Evolutionary conservation across 2,888 invertebrate species (phyloP).

Genomic region (Conops quadrifasciatus): DNA sequence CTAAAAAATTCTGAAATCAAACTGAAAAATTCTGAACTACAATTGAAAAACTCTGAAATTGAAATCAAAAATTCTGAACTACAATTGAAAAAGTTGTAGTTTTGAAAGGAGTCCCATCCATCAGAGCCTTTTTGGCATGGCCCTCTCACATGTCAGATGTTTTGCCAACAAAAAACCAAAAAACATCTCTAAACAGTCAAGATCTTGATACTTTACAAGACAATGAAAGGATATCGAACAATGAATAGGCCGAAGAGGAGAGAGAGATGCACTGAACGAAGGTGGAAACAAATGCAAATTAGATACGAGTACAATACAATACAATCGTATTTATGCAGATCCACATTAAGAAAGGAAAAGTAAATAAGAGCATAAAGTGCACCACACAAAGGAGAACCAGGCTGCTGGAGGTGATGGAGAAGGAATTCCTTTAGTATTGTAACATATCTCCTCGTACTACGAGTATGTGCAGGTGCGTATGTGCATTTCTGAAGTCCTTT

Average conservation of each 20-base stretch:
- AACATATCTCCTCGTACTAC: background rate
- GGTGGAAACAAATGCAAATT: background rate
- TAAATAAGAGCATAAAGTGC: constrained; percentile 8
- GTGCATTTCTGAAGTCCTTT: background rate
- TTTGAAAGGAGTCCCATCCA: no score
- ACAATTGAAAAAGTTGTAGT: no score
- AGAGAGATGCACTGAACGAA: background rate
- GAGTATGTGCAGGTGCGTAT: no score
- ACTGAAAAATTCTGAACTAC: no score
- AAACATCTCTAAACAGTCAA: constrained; percentile 50
- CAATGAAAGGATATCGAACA: constrained; percentile 10
- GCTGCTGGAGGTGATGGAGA: constrained; percentile 3
- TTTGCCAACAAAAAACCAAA: constrained; percentile 53
- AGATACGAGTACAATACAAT: background rate
- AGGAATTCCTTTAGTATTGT: no score
- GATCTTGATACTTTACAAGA: constrained; percentile 36
- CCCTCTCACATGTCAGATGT: constrained; percentile 46
- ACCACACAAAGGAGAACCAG: constrained; percentile 43
- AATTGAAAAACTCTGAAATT: no score
- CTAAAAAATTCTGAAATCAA: no score
- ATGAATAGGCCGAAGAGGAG: background rate
- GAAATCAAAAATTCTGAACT: no score
- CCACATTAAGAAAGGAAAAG: constrained; percentile 20
- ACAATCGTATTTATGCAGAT: constrained; percentile 16
- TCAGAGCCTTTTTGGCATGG: no score